A percentile compares a stretch with the other conserved stretches of the same genome.
Conservation (phyloP, 2,888 invertebrate genomes). For the Marasmarcha lunaedactyla region DNA sequence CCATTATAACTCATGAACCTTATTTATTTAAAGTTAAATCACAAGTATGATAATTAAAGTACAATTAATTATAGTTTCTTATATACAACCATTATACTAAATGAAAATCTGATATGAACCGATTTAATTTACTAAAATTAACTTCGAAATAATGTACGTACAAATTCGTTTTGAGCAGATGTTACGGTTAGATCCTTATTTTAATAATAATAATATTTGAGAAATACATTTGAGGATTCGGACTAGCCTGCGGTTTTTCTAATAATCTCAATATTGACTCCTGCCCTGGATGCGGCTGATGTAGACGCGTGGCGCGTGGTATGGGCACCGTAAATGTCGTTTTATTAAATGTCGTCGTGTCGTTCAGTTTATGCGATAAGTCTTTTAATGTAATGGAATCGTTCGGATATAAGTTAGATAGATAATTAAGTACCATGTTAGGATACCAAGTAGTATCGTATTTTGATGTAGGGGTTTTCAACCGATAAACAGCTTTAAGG, state of each 20-base stretch:
- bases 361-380: constrained; percentile 14
- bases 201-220: neutral
- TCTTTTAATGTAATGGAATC: neutral
- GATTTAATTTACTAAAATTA: too few species aligned
- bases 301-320: constrained; percentile 19
- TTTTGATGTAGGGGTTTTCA: constrained; percentile 6
- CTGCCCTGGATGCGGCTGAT: constrained; percentile 15
- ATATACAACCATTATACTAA: neutral
- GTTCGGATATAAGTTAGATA: neutral
- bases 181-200: neutral
- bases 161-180: neutral
- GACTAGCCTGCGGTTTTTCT: constrained; percentile 17
- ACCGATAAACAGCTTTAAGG: constrained; percentile 9
- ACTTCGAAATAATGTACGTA: too few species aligned
- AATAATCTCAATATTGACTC: constrained; percentile 17
- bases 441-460: constrained; percentile 23
- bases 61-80: neutral
- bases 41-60: neutral
- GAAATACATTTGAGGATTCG: constrained; percentile 11
- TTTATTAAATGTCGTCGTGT: constrained; percentile 16
- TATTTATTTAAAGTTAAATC: too few species aligned
- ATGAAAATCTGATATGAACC: too few species aligned
- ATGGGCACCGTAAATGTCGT: constrained; percentile 9
- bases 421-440: constrained; percentile 10
- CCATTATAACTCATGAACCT: too few species aligned